Conservation (phyloP, 64 coral and sea anemone genomes). For the Montipora cactus region DNA sequence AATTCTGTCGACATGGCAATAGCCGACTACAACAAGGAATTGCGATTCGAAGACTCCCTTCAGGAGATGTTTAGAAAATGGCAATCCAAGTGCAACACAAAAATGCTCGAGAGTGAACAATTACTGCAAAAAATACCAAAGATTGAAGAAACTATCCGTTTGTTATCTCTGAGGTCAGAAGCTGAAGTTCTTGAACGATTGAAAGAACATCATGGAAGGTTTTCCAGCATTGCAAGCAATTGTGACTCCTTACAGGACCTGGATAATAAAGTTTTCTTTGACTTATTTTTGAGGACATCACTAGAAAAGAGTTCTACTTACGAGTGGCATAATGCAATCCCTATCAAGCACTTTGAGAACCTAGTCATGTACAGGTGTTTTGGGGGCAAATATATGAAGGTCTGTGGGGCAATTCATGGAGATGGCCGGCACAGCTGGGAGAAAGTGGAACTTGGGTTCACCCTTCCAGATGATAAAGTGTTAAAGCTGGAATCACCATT, state of each 20-base stretch:
- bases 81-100: neutral
- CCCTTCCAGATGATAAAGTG: slow-evolving; percentile 32
- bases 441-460: slow-evolving; percentile 31
- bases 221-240: neutral
- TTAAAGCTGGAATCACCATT: slow-evolving; percentile 23
- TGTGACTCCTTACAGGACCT: neutral
- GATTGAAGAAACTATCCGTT: neutral
- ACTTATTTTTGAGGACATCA: slow-evolving; percentile 41
- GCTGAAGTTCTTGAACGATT: slow-evolving; percentile 17
- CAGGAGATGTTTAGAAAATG: neutral
- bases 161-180: slow-evolving; percentile 38
- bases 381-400: slow-evolving; percentile 16
- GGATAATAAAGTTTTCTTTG: slow-evolving; percentile 1
- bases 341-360: slow-evolving; percentile 29
- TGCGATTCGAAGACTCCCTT: neutral
- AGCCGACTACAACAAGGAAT: neutral
- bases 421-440: neutral
- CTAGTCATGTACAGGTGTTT: slow-evolving; percentile 13
- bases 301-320: slow-evolving; percentile 29
- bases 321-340: neutral
- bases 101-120: no score
- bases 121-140: neutral
- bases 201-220: neutral
- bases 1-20: neutral
- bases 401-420: slow-evolving; percentile 15